phyloP scores from a whole-genome alignment of 2,797 vertebrate genomes.

The Enoplosus armatus region DNA sequence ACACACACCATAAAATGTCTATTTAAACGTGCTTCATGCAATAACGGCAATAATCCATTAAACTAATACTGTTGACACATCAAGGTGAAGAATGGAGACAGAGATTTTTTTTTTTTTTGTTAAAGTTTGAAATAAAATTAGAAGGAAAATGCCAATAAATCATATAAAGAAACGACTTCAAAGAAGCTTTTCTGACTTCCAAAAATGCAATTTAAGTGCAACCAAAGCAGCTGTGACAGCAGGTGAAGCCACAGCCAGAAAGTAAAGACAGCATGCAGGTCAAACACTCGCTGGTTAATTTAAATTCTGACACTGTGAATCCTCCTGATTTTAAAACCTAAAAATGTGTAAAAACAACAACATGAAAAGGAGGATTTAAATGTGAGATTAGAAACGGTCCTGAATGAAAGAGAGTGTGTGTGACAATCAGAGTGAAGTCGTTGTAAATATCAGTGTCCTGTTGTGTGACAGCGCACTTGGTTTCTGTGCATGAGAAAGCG shows the following conservation, averaged over 20 bases:
- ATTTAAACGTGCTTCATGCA: neutral
- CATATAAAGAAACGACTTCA: neutral
- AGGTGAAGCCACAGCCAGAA: slow-evolving; percentile 16
- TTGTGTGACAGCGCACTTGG: slow-evolving; percentile 48
- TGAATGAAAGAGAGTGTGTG: too few species aligned
- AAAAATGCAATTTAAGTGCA: slow-evolving; percentile 4
- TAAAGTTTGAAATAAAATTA: neutral
- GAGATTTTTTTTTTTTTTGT: neutral
- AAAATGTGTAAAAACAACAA: neutral
- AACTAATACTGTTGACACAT: neutral
- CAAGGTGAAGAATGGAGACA: fast-evolving
- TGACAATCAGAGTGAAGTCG: too few species aligned
- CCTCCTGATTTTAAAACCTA: neutral
- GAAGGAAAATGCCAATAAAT: neutral
- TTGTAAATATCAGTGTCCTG: slow-evolving; percentile 52
- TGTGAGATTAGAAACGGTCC: too few species aligned
- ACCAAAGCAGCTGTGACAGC: slow-evolving; percentile 2
- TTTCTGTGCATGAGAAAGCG: slow-evolving; percentile 63
- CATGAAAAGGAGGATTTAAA: neutral
- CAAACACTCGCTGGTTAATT: slow-evolving; percentile 18
- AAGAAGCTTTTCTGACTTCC: neutral
- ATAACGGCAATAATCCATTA: neutral
- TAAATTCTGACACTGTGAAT: neutral
- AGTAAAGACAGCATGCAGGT: slow-evolving; percentile 35
- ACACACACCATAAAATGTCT: neutral